Percentiles rank a stretch among this genome's conserved stretches.
Evolutionary conservation across 2,888 invertebrate species (phyloP).

Genomic region (Uloborus plumipes): DNA sequence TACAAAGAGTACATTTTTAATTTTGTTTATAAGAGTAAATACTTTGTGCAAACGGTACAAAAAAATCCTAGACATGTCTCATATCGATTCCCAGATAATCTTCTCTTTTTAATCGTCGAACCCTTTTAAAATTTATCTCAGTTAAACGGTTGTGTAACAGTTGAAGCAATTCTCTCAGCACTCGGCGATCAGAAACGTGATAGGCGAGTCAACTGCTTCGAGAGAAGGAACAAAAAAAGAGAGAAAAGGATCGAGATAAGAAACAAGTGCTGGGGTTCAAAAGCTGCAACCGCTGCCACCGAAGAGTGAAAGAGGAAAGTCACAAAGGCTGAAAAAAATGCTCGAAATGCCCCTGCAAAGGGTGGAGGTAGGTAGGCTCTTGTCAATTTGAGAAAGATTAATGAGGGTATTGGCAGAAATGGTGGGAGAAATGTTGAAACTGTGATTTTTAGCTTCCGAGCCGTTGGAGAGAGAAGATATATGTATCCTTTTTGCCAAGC

Average conservation of each 20-base stretch:
- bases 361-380: conserved; percentile 1
- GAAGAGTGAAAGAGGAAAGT: no score
- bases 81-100: no score
- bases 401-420: conserved; percentile 52
- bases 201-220: no score
- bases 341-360: conserved; percentile 4
- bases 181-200: neutral
- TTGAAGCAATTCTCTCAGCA: conserved; percentile 31
- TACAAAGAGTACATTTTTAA: no score
- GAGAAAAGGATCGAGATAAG: conserved; percentile 1
- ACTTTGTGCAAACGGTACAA: no score
- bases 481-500: conserved; percentile 28
- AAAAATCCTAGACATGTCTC: no score
- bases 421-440: conserved; percentile 55
- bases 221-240: conserved; percentile 22
- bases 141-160: conserved; percentile 29
- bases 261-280: conserved; percentile 7
- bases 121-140: conserved; percentile 19
- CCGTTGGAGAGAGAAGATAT: conserved; percentile 44
- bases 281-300: no score
- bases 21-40: no score
- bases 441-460: conserved; percentile 57
- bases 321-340: no score
- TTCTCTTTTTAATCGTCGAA: no score
- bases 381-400: conserved; percentile 57